Conservation (phyloP, 2,113 vertebrate species). For the Sceloporus tristichus region DNA sequence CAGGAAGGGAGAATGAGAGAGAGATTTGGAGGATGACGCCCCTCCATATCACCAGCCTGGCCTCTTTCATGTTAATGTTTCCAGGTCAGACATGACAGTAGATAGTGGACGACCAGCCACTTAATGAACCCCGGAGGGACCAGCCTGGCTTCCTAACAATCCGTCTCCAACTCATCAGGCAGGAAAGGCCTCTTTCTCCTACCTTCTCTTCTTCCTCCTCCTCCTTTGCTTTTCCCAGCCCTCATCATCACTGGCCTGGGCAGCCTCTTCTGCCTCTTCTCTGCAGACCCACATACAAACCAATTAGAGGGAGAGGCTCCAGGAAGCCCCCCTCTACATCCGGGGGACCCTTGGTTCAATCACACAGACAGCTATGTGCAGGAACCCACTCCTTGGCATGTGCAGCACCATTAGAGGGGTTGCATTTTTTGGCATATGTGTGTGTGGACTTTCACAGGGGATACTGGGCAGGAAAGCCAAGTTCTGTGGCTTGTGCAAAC, state of each 20-base stretch:
- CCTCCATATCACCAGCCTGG: slow-evolving; percentile 1
- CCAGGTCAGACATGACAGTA: slow-evolving; percentile 81
- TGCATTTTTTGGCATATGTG: too few relatives aligned
- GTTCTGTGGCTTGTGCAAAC: too few relatives aligned
- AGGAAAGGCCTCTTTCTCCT: slow-evolving; percentile 17
- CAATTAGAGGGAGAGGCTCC: slow-evolving; percentile 77
- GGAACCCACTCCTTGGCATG: background rate
- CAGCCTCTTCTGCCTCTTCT: slow-evolving; percentile 69
- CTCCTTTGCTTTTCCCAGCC: slow-evolving; percentile 75
- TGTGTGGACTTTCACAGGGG: background rate
- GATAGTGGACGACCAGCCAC: slow-evolving; percentile 78
- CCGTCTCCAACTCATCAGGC: slow-evolving; percentile 79
- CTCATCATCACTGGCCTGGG: slow-evolving; percentile 62
- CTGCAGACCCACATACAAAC: slow-evolving; percentile 76
- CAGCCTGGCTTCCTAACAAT: slow-evolving; percentile 75
- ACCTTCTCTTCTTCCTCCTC: slow-evolving; percentile 10
- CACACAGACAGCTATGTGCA: rapidly evolving
- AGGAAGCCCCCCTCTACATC: slow-evolving; percentile 61
- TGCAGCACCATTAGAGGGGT: background rate
- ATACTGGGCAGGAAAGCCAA: background rate
- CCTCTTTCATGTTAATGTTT: slow-evolving; percentile 60
- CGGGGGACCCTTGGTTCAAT: slow-evolving; percentile 27
- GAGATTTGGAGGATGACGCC: background rate
- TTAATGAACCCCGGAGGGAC: slow-evolving; percentile 87
- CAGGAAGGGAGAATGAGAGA: background rate